Percentiles rank a stretch among this genome's conserved stretches.
Conservation (phyloP, 37 sponge, comb jelly and placozoan genomes). For the Oscarella lobularis region DNA sequence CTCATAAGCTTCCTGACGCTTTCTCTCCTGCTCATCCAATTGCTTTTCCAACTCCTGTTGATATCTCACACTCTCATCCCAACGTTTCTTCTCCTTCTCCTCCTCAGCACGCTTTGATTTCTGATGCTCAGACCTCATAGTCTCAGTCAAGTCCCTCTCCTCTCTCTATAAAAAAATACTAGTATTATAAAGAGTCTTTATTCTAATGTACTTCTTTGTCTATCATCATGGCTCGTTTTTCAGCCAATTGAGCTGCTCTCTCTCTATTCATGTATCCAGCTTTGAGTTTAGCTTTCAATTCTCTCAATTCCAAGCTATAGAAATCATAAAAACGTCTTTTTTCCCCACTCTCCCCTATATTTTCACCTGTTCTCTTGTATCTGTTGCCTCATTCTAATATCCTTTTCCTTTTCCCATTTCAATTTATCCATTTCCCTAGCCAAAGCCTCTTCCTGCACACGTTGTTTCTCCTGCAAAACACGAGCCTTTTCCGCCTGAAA, state of each 20-base stretch:
- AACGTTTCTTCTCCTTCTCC: constrained; percentile 37
- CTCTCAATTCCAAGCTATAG: constrained; percentile 70
- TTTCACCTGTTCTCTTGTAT: constrained; percentile 75
- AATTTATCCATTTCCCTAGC: constrained; percentile 74
- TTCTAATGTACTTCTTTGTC: constrained; percentile 41
- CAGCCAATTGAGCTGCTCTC: constrained; percentile 91
- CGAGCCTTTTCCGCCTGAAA: constrained; percentile 28
- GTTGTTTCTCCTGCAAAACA: constrained; percentile 49
- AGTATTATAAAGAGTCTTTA: no score
- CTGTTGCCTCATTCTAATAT: constrained; percentile 72
- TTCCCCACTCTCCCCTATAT: no score
- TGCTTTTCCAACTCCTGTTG: constrained; percentile 81
- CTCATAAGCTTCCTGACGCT: constrained; percentile 71
- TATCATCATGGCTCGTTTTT: constrained; percentile 47
- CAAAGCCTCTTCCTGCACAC: constrained; percentile 70
- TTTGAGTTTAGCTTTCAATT: constrained; percentile 80
- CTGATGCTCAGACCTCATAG: constrained; percentile 49
- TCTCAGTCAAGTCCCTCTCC: constrained; percentile 44
- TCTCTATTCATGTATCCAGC: constrained; percentile 97
- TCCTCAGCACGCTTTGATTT: constrained; percentile 33
- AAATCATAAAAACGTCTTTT: no score
- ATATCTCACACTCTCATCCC: constrained; percentile 54
- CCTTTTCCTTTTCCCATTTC: constrained; percentile 56
- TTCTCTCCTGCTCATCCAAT: constrained; percentile 83
- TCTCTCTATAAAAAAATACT: constrained; percentile 12